These are phyloP conservation scores for Drosophila peninsularis DNA, from an alignment of 2,888 invertebrate species.

Conservation along the genomic window DNA sequence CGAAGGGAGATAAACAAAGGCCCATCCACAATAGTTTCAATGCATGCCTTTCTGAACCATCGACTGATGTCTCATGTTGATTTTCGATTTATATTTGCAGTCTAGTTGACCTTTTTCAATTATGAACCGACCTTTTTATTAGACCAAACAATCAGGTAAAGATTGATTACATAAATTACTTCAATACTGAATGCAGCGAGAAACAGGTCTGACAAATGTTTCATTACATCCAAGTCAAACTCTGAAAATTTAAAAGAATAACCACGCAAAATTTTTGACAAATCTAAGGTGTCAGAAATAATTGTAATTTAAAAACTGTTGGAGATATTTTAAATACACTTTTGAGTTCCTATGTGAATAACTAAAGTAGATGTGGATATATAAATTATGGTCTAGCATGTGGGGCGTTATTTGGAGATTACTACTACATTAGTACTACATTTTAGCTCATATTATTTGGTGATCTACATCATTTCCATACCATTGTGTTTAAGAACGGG, in stretches of 20 bases:
- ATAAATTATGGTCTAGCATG: no score
- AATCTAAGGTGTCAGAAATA: no score
- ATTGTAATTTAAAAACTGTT: no score
- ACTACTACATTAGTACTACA: no score
- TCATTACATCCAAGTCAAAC: background rate
- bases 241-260: background rate
- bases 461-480: constrained; percentile 9
- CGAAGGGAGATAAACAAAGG: constrained; percentile 54
- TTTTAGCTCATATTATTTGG: background rate
- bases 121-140: background rate
- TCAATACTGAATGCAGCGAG: no score
- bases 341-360: no score
- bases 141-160: background rate
- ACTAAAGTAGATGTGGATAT: no score
- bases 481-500: background rate
- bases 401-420: no score
- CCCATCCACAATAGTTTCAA: constrained; percentile 37
- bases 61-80: constrained; percentile 29
- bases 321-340: no score
- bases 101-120: background rate
- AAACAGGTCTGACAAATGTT: background rate
- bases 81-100: background rate
- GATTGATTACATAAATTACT: background rate
- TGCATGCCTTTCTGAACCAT: constrained; percentile 44
- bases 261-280: no score